Conservation (phyloP, 2,113 vertebrate genomes). For the Antechinus flavipes region DNA sequence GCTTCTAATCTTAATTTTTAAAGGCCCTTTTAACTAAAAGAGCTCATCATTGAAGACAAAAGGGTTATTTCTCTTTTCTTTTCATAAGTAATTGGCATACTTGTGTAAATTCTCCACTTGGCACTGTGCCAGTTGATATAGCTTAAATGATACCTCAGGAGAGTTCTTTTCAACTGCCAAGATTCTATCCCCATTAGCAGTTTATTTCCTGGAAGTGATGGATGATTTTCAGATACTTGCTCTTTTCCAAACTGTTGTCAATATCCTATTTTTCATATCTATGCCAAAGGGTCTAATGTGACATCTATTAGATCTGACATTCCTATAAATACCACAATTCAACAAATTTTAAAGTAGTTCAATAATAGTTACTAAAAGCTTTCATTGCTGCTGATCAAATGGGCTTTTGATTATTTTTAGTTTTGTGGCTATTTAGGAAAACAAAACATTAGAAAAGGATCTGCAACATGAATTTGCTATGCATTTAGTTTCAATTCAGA, state of each 20-base stretch:
- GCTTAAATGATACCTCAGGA: background rate
- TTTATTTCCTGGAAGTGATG: background rate
- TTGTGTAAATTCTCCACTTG: background rate
- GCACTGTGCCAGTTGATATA: background rate
- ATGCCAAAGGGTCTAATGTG: background rate
- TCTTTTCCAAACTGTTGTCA: background rate
- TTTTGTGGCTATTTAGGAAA: background rate
- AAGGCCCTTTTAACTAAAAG: background rate
- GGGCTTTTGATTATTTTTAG: background rate
- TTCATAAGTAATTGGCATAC: background rate
- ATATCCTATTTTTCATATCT: background rate
- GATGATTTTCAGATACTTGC: background rate
- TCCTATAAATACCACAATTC: background rate
- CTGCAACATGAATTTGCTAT: background rate
- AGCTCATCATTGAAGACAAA: background rate
- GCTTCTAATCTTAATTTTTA: background rate
- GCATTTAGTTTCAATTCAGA: background rate
- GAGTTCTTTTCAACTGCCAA: background rate
- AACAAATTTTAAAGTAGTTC: background rate
- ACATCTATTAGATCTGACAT: background rate
- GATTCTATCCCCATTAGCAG: background rate
- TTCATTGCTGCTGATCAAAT: background rate
- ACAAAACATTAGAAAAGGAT: background rate
- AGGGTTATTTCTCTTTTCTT: background rate
- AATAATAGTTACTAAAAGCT: background rate